A percentile compares a stretch with the other conserved stretches of the same genome.
These are phyloP conservation scores for Syrmaticus mikado DNA, from an alignment of 2,113 vertebrate genomes.

Conservation along the genomic window DNA sequence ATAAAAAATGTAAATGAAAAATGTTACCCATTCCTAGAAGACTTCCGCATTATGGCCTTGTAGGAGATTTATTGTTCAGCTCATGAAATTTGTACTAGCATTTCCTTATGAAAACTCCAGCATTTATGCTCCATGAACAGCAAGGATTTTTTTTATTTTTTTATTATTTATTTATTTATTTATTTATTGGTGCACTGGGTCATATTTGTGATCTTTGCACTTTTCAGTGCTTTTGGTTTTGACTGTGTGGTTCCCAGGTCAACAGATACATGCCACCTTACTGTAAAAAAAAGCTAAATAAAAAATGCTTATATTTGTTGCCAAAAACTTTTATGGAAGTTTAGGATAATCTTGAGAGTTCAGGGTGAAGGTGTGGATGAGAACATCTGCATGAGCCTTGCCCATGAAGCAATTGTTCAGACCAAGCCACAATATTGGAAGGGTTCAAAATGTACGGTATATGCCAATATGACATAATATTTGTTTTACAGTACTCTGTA, in stretches of 20 bases:
- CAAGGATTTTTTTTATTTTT: not conserved
- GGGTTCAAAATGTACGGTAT: not conserved
- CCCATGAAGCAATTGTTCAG: not conserved
- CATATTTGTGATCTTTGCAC: not conserved
- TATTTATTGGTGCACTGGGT: not conserved
- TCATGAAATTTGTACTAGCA: not conserved
- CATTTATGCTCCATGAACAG: not conserved
- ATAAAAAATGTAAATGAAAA: constrained; percentile 33
- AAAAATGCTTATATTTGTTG: not conserved
- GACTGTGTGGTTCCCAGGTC: not conserved
- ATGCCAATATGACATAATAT: constrained; percentile 43
- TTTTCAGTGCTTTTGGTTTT: not conserved
- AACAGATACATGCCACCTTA: not conserved
- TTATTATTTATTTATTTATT: too few species aligned
- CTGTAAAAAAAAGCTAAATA: not conserved
- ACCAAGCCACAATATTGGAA: constrained; percentile 17
- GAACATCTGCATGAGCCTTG: not conserved
- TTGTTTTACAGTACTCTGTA: not conserved
- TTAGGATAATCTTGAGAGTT: not conserved
- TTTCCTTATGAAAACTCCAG: not conserved
- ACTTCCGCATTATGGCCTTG: not conserved
- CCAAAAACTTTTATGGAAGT: not conserved
- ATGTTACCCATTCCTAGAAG: not conserved
- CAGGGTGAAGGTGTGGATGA: not conserved
- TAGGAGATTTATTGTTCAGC: not conserved